Conservation (phyloP, 2,113 vertebrate species). For the Crotophaga sulcirostris region DNA sequence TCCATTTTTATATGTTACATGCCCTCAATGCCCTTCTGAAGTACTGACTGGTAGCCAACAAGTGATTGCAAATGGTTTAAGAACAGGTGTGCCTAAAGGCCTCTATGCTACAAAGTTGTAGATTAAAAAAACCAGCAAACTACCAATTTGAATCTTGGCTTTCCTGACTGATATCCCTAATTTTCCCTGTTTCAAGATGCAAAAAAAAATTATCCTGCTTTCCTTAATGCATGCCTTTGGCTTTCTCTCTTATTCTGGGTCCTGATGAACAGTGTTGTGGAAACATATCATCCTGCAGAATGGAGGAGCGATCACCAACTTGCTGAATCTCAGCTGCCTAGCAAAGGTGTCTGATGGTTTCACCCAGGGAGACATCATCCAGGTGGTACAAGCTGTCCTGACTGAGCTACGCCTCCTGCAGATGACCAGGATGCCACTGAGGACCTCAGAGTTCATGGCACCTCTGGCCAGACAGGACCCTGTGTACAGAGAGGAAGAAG, state of each 20-base stretch:
- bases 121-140: neutral
- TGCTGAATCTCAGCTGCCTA: slow-evolving; percentile 78
- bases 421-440: slow-evolving; percentile 70
- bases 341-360: slow-evolving; percentile 84
- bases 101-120: neutral
- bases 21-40: neutral
- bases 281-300: slow-evolving; percentile 70
- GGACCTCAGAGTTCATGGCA: slow-evolving; percentile 73
- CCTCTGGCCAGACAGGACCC: slow-evolving; percentile 73
- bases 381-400: slow-evolving; percentile 66
- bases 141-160: neutral
- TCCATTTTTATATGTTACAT: neutral
- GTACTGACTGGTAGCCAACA: neutral
- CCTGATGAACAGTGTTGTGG: slow-evolving; percentile 76
- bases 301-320: slow-evolving; percentile 46
- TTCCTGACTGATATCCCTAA: neutral
- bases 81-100: neutral
- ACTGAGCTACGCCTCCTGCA: slow-evolving; percentile 71
- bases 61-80: neutral
- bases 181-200: neutral
- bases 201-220: neutral
- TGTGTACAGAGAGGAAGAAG: slow-evolving; percentile 84
- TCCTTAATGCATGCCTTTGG: neutral
- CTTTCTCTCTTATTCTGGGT: neutral
- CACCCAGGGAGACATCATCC: slow-evolving; percentile 77